phyloP scores from a whole-genome alignment of 1,140 invertebrate genomes.

The Anadara kagoshimensis region DNA sequence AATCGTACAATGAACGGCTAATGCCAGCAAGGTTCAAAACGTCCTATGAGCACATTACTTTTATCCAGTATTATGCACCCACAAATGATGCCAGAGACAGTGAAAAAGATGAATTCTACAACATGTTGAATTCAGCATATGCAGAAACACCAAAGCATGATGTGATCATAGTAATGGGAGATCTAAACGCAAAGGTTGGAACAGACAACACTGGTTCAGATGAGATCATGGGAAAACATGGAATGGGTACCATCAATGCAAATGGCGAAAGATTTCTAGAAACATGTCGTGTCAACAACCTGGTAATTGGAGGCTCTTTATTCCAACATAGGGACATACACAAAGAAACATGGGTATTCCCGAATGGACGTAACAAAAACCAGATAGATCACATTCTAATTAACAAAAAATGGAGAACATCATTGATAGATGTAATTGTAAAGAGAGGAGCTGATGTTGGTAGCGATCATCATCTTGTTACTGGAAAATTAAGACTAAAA shows the following conservation, averaged over 20 bases:
- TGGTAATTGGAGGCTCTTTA: slow-evolving; percentile 37
- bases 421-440: slow-evolving; percentile 32
- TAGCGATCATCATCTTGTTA: slow-evolving; percentile 29
- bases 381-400: too few relatives aligned
- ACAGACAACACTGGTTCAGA: too few relatives aligned
- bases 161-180: slow-evolving; percentile 71
- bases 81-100: slow-evolving; percentile 26
- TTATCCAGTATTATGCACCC: slow-evolving; percentile 29
- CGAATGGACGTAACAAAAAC: too few relatives aligned
- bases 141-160: slow-evolving; percentile 31
- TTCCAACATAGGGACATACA: slow-evolving; percentile 45
- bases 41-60: slow-evolving; percentile 18
- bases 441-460: slow-evolving; percentile 30
- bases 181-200: too few relatives aligned
- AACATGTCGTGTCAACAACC: slow-evolving; percentile 31
- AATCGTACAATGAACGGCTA: slow-evolving; percentile 6
- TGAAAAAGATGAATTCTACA: slow-evolving; percentile 45
- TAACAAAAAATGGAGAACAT: slow-evolving; percentile 39
- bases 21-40: slow-evolving; percentile 31
- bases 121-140: slow-evolving; percentile 22
- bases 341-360: slow-evolving; percentile 46
- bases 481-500: slow-evolving; percentile 23
- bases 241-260: too few relatives aligned
- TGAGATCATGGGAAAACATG: too few relatives aligned
- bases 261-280: slow-evolving; percentile 23